Base-by-base conservation (phyloP, 64 coral and sea anemone species). In the Montipora foliosa region DNA sequence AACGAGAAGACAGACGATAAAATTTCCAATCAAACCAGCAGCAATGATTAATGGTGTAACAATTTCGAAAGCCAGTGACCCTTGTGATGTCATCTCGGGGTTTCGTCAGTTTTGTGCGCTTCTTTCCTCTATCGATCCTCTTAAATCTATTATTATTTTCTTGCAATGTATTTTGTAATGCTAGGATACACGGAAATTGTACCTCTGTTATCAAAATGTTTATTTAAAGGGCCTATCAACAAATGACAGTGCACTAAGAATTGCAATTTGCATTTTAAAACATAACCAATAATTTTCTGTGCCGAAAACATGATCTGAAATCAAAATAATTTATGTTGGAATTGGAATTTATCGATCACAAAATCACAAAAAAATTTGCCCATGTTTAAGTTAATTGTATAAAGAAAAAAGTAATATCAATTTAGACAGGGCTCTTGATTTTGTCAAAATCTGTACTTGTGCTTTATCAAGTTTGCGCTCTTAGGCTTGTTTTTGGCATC, bases 11-110 rank as follows among this genome's bases (percentile, higher is more conserved):
- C 82, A 86, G 10, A 86, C 82, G 4, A 86, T 72, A 3, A 86
- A 2, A 67, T 86, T 86, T 51, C 82, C 82, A 71, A 64, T 72
- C 15, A 70, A 12, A 5, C 82, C 82, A 48, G 66, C 82, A 11
- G 47, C 5, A 11, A 86, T 49, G 44, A 86, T 86, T 21, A 86
- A 1, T 14, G 82, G 82, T 6, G 66, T 86, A 48, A 71, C 64
- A 20, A 86, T 19, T 71, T 86, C 66, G 45, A 86, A 50, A 5
- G 46, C 66, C n/a, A 71, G 9, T 71, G 47, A 3, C 0, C 44
- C 4, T 5, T 71, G 49, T 2, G 17, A 10, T 6, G 82, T 71
- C 82, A 86, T 86, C 3, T 22, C 14, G 46, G 13, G 76, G 49
- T 6, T 17, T 47, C 46, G 2, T 47, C 47, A 4, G 1, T 12